Percentiles rank a stretch among this genome's conserved stretches.
Evolutionary conservation across 2,113 vertebrate genomes (phyloP).

Genomic region (Cavia porcellus): DNA sequence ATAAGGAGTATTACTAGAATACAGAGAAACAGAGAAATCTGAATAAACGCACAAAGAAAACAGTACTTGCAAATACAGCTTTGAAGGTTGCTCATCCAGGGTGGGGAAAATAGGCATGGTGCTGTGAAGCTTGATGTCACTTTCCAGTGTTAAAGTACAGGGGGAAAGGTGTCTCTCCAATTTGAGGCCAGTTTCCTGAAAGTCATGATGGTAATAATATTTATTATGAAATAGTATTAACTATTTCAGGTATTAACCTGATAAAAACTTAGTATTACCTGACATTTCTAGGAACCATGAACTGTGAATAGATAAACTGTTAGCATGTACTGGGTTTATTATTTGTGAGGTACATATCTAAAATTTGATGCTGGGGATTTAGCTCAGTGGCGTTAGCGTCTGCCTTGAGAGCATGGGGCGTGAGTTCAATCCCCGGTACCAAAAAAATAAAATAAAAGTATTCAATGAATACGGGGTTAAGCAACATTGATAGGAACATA

Average conservation of each 20-base stretch:
- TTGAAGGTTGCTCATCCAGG: neutral
- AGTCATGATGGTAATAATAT: neutral
- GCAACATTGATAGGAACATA: neutral
- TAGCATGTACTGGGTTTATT: neutral
- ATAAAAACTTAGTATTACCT: neutral
- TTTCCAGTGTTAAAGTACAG: no score
- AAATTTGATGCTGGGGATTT: neutral
- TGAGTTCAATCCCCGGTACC: no score
- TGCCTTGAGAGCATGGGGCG: no score
- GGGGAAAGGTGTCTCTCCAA: neutral
- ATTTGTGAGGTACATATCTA: neutral
- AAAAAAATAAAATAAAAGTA: no score
- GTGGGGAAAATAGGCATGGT: neutral
- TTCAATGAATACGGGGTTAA: neutral
- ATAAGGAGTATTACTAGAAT: neutral
- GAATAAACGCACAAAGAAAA: neutral
- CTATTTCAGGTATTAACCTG: no score
- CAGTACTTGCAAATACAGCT: neutral
- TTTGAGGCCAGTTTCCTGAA: neutral
- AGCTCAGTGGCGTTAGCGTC: no score
- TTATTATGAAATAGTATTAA: neutral
- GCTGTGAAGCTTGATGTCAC: neutral
- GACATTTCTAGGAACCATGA: neutral
- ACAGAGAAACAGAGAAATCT: neutral
- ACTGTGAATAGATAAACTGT: neutral